Evolutionary conservation across 1,140 invertebrate species (phyloP).

Genomic region (Capitella teleta): DNA sequence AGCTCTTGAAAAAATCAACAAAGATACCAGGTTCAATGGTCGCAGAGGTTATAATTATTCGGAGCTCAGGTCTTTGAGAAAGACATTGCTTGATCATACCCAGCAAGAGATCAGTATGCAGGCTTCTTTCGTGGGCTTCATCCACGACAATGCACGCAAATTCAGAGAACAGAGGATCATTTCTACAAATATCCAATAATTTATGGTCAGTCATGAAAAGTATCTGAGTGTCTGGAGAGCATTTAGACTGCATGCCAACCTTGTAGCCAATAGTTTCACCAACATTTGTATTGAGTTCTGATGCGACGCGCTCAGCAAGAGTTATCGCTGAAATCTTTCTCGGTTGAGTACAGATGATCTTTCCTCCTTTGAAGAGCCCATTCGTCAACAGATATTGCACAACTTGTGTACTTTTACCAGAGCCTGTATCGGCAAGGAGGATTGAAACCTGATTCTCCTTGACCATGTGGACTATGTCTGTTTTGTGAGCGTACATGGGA

Average conservation of each 20-base stretch:
- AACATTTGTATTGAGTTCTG: constrained; percentile 27
- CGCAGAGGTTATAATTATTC: constrained; percentile 98
- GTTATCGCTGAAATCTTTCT: constrained; percentile 33
- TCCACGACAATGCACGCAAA: constrained; percentile 91
- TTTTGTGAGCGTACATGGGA: not conserved
- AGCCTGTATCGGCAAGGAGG: constrained; percentile 91
- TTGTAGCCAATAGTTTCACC: constrained; percentile 37
- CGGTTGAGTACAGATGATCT: constrained; percentile 55
- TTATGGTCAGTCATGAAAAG: constrained; percentile 99
- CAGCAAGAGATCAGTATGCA: constrained; percentile 86
- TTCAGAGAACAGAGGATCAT: constrained; percentile 74
- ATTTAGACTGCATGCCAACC: constrained; percentile 60
- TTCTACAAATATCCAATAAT: constrained; percentile 64
- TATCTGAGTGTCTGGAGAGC: constrained; percentile 67
- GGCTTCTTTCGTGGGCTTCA: constrained; percentile 92
- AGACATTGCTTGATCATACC: constrained; percentile 86
- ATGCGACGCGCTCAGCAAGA: constrained; percentile 28
- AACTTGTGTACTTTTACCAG: constrained; percentile 55
- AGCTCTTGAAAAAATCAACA: constrained; percentile 67
- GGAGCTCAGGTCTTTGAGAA: constrained; percentile 56
- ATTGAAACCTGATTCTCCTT: constrained; percentile 47
- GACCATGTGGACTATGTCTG: not conserved
- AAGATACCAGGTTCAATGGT: constrained; percentile 59
- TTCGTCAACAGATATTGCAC: constrained; percentile 29
- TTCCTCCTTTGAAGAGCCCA: constrained; percentile 50